These are phyloP conservation scores for Amblyopsis hoosieri DNA, from an alignment of 2,797 vertebrate species.

Conservation along the genomic window DNA sequence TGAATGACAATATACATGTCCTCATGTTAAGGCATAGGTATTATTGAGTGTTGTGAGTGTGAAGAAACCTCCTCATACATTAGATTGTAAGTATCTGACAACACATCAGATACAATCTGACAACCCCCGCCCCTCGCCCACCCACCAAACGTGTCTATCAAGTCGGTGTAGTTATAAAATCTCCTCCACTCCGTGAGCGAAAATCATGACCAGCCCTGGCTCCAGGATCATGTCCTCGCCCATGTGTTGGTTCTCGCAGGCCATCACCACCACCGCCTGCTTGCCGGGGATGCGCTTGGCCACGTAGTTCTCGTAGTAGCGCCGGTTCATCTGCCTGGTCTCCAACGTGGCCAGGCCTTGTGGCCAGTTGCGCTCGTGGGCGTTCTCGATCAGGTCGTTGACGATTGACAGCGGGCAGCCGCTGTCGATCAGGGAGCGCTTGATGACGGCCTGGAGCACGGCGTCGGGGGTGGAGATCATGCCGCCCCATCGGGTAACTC, in stretches of 20 bases:
- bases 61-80: conserved; percentile 44
- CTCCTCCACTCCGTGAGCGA: conserved; percentile 95
- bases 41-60: conserved; percentile 35
- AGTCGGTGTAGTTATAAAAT: conserved; percentile 78
- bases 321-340: conserved; percentile 97
- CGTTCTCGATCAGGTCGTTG: conserved; percentile 96
- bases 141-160: conserved; percentile 41
- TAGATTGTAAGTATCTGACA: conserved; percentile 35
- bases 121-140: conserved; percentile 37
- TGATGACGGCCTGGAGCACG: conserved; percentile 96
- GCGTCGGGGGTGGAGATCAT: conserved; percentile 99
- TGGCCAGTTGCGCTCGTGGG: conserved; percentile 97
- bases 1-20: conserved; percentile 59
- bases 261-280: conserved; percentile 98
- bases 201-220: conserved; percentile 97
- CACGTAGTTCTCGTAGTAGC: conserved; percentile 99
- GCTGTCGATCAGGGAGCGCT: conserved; percentile 95
- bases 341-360: conserved; percentile 96
- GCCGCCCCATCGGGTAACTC: conserved; percentile 96
- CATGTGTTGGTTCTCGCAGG: conserved; percentile 99
- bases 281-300: conserved; percentile 98
- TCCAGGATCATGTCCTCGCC: conserved; percentile 99
- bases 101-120: conserved; percentile 36
- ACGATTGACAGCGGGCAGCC: conserved; percentile 96
- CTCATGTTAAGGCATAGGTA: conserved; percentile 77